A percentile compares a stretch with the other conserved stretches of the same genome.
phyloP scores from a whole-genome alignment of 2,888 invertebrate genomes.

The Erynnis tages region DNA sequence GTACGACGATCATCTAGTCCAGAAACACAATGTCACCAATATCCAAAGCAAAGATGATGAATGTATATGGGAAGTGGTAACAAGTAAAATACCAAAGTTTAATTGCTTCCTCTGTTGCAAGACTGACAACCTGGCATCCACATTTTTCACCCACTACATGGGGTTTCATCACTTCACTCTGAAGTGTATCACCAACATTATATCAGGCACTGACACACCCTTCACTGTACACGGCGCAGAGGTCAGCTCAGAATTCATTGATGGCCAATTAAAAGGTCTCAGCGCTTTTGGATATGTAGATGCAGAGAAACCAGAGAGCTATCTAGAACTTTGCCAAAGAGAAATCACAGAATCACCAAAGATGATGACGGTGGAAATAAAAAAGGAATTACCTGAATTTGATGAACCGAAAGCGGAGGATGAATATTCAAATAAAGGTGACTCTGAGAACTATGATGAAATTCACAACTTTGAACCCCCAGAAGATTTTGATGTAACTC shows the following conservation, averaged over 20 bases:
- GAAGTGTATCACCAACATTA: conserved; percentile 62
- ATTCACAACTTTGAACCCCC: conserved; percentile 57
- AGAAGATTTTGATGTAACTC: conserved; percentile 72
- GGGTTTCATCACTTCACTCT: conserved; percentile 71
- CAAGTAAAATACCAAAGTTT: conserved; percentile 53
- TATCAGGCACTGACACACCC: conserved; percentile 62
- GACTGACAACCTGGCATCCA: conserved; percentile 46
- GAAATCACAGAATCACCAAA: conserved; percentile 38
- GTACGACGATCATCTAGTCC: conserved; percentile 61
- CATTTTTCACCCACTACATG: conserved; percentile 71
- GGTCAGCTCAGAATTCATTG: conserved; percentile 60
- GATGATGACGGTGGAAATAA: conserved; percentile 45
- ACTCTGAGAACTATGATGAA: conserved; percentile 34
- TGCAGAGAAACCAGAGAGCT: conserved; percentile 41
- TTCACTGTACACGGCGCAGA: conserved; percentile 67
- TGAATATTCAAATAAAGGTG: conserved; percentile 32
- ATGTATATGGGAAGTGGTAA: conserved; percentile 60
- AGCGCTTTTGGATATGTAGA: conserved; percentile 60
- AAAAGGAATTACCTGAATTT: conserved; percentile 44
- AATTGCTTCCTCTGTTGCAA: conserved; percentile 65
- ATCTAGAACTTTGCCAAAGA: background rate
- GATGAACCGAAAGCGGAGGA: conserved; percentile 33
- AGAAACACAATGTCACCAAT: conserved; percentile 67
- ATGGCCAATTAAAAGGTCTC: conserved; percentile 54
- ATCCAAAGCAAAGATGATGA: conserved; percentile 53